Percentiles rank a stretch among this genome's conserved stretches.
Evolutionary conservation across 2,797 vertebrate genomes (phyloP).

Genomic region (Lithobates sylvaticus): DNA sequence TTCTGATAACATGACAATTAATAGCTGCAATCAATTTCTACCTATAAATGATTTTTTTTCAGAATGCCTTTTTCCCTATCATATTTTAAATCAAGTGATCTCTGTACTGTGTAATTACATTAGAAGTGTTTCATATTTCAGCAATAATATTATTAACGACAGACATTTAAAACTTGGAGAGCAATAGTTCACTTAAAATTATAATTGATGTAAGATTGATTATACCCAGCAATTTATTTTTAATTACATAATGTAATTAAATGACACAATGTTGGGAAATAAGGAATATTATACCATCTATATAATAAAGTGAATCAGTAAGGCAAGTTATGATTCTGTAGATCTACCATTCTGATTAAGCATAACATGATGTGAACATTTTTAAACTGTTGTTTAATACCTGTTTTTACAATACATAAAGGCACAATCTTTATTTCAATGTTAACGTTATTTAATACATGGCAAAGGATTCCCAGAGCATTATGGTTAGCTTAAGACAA

Average conservation of each 20-base stretch:
- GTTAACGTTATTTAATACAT: too few species aligned
- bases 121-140: conserved; percentile 10
- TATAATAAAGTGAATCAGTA: neutral
- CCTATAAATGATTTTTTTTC: neutral
- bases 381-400: too few species aligned
- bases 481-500: too few species aligned
- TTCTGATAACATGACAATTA: conserved; percentile 71
- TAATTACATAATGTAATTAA: neutral
- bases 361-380: too few species aligned
- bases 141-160: neutral
- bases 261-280: neutral
- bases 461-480: too few species aligned
- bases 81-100: conserved; percentile 2
- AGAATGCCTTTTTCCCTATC: neutral
- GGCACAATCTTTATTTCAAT: too few species aligned
- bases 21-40: conserved; percentile 58
- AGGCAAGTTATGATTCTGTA: neutral
- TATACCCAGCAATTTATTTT: neutral
- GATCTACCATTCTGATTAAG: too few species aligned
- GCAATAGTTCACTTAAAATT: neutral
- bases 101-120: conserved; percentile 23
- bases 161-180: conserved; percentile 1
- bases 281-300: neutral
- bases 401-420: too few species aligned
- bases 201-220: neutral